Base-by-base conservation (phyloP, 2,113 vertebrate genomes). In the Oreotragus oreotragus region DNA sequence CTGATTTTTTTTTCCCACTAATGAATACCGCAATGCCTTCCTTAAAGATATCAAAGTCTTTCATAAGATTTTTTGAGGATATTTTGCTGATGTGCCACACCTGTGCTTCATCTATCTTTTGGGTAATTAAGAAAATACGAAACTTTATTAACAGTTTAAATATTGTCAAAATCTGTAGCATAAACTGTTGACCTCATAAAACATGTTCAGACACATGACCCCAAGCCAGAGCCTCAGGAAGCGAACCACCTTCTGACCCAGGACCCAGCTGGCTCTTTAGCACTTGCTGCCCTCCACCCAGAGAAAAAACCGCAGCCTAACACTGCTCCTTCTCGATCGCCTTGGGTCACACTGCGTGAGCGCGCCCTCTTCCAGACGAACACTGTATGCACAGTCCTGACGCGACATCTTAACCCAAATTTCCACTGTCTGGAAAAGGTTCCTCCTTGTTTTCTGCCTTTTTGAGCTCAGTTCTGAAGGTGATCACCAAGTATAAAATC, bases 41-140 rank as follows among this genome's bases (percentile, higher is more conserved):
- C 36, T 84, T 88, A 39, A 64, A 88, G 51, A 70, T 57, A 66
- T 7, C 36, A 84, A 73, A 55, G 45, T 53, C 43, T 88, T 66
- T 60, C 55, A 21, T 10, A 55, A 81, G 23, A 93, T 6, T 10
- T 85, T 55, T 90, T 47, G 23, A 80, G 30, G 3, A 23, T 49
- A 64, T 36, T 53, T 88, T 84, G 7, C 30, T 43, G 36, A 25
- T 88, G 30, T 73, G 30, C 17, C 53, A 28, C 7, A 60, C 13
- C 39, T 53, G 27, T 58, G n/a, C 4, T 94, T 66, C 19, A 10
- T 79, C 11, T 96, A 33, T 39, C 23, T 70, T 39, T 33, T 55
- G 70, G 27, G 27, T 76, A 86, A 94, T 55, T 76, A 51, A 85
- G 36, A 92, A 91, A 94, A 80, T 2, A 81, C 1, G 80, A 73